A percentile compares a stretch with the other conserved stretches of the same genome.
phyloP scores from a whole-genome alignment of 2,797 vertebrate species.

The Sebastes paucispinis region DNA sequence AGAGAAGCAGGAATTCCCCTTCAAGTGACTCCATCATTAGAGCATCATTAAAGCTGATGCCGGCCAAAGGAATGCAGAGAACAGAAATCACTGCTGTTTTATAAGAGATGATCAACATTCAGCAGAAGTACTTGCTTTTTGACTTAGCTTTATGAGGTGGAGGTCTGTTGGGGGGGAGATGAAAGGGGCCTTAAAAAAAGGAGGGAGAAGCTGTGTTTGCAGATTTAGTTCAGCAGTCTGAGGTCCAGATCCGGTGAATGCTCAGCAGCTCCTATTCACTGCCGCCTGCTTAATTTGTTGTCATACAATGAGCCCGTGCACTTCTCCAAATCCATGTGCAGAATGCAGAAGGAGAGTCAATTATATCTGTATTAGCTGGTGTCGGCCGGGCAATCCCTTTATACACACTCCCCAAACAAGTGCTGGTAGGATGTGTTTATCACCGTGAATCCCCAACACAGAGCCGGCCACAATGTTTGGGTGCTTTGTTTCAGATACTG shows the following conservation, averaged over 20 bases:
- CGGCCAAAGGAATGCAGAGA: slow-evolving; percentile 57
- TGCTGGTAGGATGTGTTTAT: slow-evolving; percentile 75
- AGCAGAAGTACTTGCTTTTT: slow-evolving; percentile 78
- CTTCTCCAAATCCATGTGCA: slow-evolving; percentile 81
- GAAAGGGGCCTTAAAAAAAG: slow-evolving; percentile 61
- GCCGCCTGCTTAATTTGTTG: slow-evolving; percentile 83
- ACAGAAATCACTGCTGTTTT: slow-evolving; percentile 55
- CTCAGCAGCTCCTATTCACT: slow-evolving; percentile 80
- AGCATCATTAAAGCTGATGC: slow-evolving; percentile 68
- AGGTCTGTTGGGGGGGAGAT: slow-evolving; percentile 75
- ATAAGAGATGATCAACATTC: slow-evolving; percentile 67
- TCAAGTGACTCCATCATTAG: slow-evolving; percentile 56
- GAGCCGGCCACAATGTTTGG: slow-evolving; percentile 36
- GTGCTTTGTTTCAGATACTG: slow-evolving; percentile 43
- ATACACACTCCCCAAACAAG: slow-evolving; percentile 77
- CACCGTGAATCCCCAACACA: slow-evolving; percentile 53
- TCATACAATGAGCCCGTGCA: slow-evolving; percentile 79
- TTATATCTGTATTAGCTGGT: slow-evolving; percentile 87
- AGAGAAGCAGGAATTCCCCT: slow-evolving; percentile 70
- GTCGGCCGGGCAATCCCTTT: slow-evolving; percentile 81
- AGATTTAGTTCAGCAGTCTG: slow-evolving; percentile 81
- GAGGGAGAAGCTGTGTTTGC: slow-evolving; percentile 72
- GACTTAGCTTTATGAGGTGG: slow-evolving; percentile 77
- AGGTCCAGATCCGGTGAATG: slow-evolving; percentile 75
- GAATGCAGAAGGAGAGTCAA: slow-evolving; percentile 86